phyloP scores from a whole-genome alignment of 2,888 invertebrate species.

The Scaptodrosophila latifasciaeformis region DNA sequence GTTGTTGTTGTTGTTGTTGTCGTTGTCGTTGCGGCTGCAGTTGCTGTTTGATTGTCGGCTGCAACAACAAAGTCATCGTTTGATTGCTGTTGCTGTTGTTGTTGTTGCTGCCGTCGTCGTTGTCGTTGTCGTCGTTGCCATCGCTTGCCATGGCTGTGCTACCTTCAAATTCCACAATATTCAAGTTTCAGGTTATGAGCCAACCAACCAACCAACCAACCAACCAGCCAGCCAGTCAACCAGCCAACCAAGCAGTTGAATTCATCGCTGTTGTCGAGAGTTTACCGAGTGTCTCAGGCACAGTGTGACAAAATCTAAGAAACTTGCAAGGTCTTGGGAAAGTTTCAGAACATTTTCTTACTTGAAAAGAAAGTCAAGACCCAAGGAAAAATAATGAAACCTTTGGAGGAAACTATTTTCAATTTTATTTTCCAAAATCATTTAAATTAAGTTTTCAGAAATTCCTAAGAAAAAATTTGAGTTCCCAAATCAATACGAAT shows the following conservation, averaged over 20 bases:
- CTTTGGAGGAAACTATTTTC: no score
- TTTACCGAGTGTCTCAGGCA: no score
- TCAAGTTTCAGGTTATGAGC: conserved; percentile 69
- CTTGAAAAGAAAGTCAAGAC: conserved; percentile 63
- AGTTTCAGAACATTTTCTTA: no score
- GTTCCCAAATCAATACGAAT: no score
- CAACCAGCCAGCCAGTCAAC: no score
- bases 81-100: conserved; percentile 19
- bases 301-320: no score
- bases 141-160: conserved; percentile 38
- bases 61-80: conserved; percentile 5
- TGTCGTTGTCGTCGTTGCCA: conserved; percentile 10
- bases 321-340: no score
- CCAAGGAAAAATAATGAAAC: no score
- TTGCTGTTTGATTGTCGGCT: conserved; percentile 11
- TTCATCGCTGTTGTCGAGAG: conserved; percentile 60
- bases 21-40: not conserved
- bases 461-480: no score
- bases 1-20: conserved; percentile 36
- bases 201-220: conserved; percentile 2
- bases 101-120: conserved; percentile 20
- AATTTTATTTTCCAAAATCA: no score
- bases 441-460: no score
- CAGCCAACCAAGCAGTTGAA: no score
- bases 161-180: conserved; percentile 68